These are phyloP conservation scores for Thymelicus acteon DNA, from an alignment of 2,888 invertebrate genomes.

Conservation along the genomic window DNA sequence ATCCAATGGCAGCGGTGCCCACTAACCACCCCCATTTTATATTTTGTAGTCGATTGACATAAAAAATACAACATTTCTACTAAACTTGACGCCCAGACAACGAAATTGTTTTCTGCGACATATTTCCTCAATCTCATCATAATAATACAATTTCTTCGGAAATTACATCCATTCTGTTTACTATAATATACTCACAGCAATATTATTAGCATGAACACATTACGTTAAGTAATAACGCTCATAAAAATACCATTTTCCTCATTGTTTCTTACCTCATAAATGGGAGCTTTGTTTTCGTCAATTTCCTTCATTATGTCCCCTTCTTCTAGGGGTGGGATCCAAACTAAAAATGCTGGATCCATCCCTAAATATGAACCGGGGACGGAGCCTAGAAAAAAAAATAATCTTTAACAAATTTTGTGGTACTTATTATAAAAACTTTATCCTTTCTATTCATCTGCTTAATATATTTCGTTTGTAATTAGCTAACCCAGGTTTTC, in stretches of 20 bases:
- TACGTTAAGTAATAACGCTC: constrained; percentile 15
- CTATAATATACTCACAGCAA: not conserved
- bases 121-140: not conserved
- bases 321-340: constrained; percentile 93
- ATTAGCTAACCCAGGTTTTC: no score
- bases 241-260: constrained; percentile 35
- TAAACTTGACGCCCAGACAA: no score
- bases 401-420: not conserved
- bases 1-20: no score
- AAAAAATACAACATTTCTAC: no score
- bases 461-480: no score
- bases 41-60: no score
- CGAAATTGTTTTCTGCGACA: no score
- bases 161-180: not conserved
- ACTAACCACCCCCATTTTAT: no score
- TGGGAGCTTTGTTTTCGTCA: constrained; percentile 75
- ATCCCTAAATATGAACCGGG: constrained; percentile 95
- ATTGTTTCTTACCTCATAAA: constrained; percentile 67
- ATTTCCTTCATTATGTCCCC: constrained; percentile 87
- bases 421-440: not conserved
- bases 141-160: not conserved
- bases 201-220: constrained; percentile 14
- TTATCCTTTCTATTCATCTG: no score
- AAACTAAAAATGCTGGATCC: constrained; percentile 95
- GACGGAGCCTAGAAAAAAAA: constrained; percentile 85